Evolutionary conservation across 2,797 vertebrate genomes (phyloP).

Genomic region (Ciconia nigra): DNA sequence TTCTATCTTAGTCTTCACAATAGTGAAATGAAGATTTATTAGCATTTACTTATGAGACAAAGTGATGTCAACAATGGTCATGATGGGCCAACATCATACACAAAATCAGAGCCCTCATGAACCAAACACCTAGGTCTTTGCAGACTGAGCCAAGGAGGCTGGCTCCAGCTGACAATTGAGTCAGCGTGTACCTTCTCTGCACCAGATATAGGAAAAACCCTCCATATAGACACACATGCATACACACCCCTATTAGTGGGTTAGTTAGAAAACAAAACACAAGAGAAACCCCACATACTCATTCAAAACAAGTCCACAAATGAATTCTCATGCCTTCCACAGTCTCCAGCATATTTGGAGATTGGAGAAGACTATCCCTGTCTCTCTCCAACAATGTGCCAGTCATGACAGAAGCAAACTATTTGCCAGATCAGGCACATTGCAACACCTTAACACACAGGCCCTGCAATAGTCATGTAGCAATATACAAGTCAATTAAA

Average conservation of each 20-base stretch:
- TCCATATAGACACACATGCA: too few relatives aligned
- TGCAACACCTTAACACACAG: background rate
- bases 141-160: background rate
- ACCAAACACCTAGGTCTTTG: background rate
- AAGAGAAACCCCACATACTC: background rate
- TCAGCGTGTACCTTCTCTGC: background rate
- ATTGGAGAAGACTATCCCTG: background rate
- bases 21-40: background rate
- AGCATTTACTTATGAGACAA: background rate
- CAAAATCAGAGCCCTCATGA: background rate
- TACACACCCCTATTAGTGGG: fast-evolving
- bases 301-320: background rate
- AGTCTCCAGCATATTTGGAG: background rate
- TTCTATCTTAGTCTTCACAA: background rate
- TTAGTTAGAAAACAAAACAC: background rate
- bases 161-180: background rate
- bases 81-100: background rate
- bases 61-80: background rate
- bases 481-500: background rate
- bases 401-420: background rate
- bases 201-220: background rate
- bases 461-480: background rate
- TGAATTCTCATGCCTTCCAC: background rate
- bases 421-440: background rate
- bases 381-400: background rate